Evolutionary conservation across 2,797 vertebrate species (phyloP), one percentile per base, ranked within the genome.

Genomic region (Artibeus jamaicensis): DNA sequence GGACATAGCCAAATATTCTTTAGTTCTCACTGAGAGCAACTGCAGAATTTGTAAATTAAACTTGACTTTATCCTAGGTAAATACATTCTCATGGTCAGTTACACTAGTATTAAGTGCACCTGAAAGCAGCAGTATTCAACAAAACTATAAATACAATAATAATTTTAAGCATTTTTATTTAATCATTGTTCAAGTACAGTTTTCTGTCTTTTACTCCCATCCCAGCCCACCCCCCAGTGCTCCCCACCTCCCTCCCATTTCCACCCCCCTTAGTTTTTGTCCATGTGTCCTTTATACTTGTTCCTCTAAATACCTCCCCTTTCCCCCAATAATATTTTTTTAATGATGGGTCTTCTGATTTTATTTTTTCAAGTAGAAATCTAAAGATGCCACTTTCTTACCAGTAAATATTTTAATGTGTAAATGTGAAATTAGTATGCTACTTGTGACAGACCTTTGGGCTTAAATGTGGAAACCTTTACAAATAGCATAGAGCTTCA

Each of bases 61-160:
- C 89, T 93, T 92, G 89, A 93, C 97, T 96, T 95, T 92, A 97
- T 97, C 90, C 88, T 87, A n/a, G 59, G 62, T 67, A 96, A 94
- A 94, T 65, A 81, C 53, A 77, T 93, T 91, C 82, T 0, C 29
- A 53, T 53, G 86, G 94, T 97, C 89, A 96, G 21, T 83, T 10
- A 82, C 92, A 97, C 73, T 89, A 53, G 50, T 68, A 86, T 67
- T 96, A 97, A 65, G 6, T 96, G 71, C 73, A 50, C 89, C 74
- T 77, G 94, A 97, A 96, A 95, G 91, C 94, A 97, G 46, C 4
- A 79, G 92, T 88, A 1, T 18, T 9, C 34, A 68, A 88, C 24
- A 88, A 84, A 96, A 74, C 21, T 81, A 57, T 44, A 67, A 93
- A 73, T 26, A 70, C 4, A 82, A 62, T 79, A 55, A 37, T 22